A percentile compares a stretch with the other conserved stretches of the same genome.
phyloP scores from a whole-genome alignment of 2,888 invertebrate species.

The Zeuzera pyrina region DNA sequence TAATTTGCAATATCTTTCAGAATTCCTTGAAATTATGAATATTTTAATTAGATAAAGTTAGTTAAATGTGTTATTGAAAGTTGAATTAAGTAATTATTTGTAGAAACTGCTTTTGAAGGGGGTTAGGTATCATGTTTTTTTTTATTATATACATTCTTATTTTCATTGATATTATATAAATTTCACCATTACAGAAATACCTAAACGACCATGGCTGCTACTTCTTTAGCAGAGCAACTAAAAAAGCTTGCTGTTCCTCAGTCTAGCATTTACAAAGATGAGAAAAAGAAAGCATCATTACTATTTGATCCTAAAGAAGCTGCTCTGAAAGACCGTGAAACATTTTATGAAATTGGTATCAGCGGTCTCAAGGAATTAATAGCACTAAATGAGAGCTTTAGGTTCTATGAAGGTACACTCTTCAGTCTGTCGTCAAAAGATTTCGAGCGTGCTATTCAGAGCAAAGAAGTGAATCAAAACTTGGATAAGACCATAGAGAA shows the following conservation, averaged over 20 bases:
- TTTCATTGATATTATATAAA: no score
- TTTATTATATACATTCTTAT: no score
- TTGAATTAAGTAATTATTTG: no score
- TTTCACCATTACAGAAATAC: no score
- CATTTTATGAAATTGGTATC: slow-evolving; percentile 88
- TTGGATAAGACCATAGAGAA: slow-evolving; percentile 82
- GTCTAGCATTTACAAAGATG: slow-evolving; percentile 76
- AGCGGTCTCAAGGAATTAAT: slow-evolving; percentile 89
- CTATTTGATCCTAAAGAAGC: slow-evolving; percentile 94
- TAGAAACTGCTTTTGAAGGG: no score
- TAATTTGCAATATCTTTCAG: no score
- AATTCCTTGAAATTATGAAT: no score
- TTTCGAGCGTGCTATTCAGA: slow-evolving; percentile 87
- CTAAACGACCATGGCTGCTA: no score
- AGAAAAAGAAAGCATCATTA: slow-evolving; percentile 83
- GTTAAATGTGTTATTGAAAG: no score
- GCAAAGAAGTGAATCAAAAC: slow-evolving; percentile 80
- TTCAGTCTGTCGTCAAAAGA: slow-evolving; percentile 84
- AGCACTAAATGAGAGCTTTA: slow-evolving; percentile 80
- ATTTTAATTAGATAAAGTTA: no score
- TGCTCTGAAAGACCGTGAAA: slow-evolving; percentile 86
- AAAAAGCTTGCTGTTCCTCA: slow-evolving; percentile 83
- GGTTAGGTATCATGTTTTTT: no score
- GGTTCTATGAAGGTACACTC: slow-evolving; percentile 80
- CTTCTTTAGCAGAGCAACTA: slow-evolving; percentile 86